Base-by-base conservation (phyloP, 2,888 invertebrate genomes). In the Sisyra nigra region DNA sequence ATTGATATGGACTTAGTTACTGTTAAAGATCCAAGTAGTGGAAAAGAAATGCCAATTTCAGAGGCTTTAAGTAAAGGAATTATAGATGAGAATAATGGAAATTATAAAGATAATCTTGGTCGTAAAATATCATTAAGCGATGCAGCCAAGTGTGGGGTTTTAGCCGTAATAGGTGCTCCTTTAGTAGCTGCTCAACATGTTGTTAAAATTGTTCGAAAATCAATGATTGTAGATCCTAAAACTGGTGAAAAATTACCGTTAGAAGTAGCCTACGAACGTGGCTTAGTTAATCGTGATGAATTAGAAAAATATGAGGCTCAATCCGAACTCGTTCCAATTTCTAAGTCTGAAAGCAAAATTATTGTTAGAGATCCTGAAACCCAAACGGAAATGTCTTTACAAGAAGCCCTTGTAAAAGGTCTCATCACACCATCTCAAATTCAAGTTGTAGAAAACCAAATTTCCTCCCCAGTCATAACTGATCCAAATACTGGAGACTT, bases 191-290 rank as follows among this genome's bases (percentile, higher is more conserved):
- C 78, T 2, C 74, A 79, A 45, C 75, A 77, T 50, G 71, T 78
- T 1, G 69, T 80, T 44, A 76, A 80, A 57, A 70, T 77, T 1
- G 71, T 82, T 3, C 62, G 60, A 46, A 58, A 57, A 49, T 67
- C 71, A 3, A 76, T 81, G 67, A 73, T 82, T 10, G 66, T 74
- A 44, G 88, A 92, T 61, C 87, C 91, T 1, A 74, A 72, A 51
- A 82, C 86, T 1, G 87, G 85, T 3, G 77, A 85, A 56, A 76
- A 78, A 55, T 68, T 88, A 49, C 82, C 84, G 2, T 72, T 86
- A 51, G 81, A 85, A 60, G 79, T 83, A 41, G 91, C 91, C 3
- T 74, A 85, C 50, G 74, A 81, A 56, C 69, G 78, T 47, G 87
- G 86, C 6, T 60, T 80, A 46, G 79, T 89, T 45, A 80, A 72